Conservation (phyloP, 2,888 invertebrate species). For the Argynnis bischoffii region DNA sequence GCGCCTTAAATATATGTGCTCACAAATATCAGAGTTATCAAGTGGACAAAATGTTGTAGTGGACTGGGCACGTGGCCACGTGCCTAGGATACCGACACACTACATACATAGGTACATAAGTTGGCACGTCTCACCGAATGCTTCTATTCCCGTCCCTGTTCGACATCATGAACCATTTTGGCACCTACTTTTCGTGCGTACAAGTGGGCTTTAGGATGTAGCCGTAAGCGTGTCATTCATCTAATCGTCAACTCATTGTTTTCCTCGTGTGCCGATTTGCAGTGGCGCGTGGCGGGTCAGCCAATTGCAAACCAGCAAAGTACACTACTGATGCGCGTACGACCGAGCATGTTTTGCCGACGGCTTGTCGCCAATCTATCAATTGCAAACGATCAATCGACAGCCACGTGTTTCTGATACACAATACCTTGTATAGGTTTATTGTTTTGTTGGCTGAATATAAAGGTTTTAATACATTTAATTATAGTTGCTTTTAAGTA, state of each 20-base stretch:
- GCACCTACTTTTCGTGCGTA: slow-evolving; percentile 69
- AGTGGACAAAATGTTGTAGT: slow-evolving; percentile 42
- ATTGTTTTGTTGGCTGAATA: background rate
- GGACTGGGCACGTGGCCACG: slow-evolving; percentile 61
- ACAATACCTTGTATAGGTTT: slow-evolving; percentile 39
- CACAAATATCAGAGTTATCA: slow-evolving; percentile 38
- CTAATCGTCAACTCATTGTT: slow-evolving; percentile 77
- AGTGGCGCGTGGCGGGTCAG: slow-evolving; percentile 58
- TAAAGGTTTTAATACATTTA: background rate
- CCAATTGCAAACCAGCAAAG: slow-evolving; percentile 71
- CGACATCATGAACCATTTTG: slow-evolving; percentile 73
- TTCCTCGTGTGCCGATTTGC: slow-evolving; percentile 74
- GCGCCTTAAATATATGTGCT: slow-evolving; percentile 18
- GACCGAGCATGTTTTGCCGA: slow-evolving; percentile 51
- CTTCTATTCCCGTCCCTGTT: slow-evolving; percentile 75
- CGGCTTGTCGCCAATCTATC: slow-evolving; percentile 73
- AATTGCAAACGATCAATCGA: slow-evolving; percentile 75
- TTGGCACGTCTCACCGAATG: slow-evolving; percentile 72
- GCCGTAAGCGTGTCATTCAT: slow-evolving; percentile 76
- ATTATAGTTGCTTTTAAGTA: no score
- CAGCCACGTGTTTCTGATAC: slow-evolving; percentile 61
- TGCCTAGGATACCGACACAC: slow-evolving; percentile 58
- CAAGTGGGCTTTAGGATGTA: slow-evolving; percentile 64
- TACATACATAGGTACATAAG: slow-evolving; percentile 54
- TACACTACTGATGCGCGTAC: slow-evolving; percentile 57